phyloP scores from a whole-genome alignment of 2,113 vertebrate species.

The Cygnus atratus region DNA sequence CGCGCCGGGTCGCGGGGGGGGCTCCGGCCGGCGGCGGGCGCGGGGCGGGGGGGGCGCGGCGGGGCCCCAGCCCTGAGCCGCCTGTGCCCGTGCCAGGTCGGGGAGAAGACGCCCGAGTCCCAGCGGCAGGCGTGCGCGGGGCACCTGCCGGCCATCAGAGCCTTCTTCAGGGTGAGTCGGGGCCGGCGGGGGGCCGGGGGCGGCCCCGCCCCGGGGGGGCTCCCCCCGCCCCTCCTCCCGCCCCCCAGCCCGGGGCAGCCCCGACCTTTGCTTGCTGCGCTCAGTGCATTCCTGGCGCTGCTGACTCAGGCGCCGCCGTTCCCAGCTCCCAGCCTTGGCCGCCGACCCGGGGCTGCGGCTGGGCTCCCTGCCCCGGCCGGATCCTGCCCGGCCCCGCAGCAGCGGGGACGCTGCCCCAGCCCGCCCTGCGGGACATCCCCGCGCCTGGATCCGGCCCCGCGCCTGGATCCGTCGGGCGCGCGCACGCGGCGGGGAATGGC shows the following conservation, averaged over 20 bases:
- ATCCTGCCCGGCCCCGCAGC: background rate
- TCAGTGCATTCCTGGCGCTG: constrained; percentile 29
- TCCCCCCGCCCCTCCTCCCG: too few species aligned
- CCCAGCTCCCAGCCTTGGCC: constrained; percentile 35
- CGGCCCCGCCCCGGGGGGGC: background rate
- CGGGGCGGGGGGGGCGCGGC: background rate
- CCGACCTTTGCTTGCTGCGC: constrained; percentile 1
- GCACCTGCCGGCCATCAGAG: constrained; percentile 80
- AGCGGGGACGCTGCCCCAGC: background rate
- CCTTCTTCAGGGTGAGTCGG: constrained; percentile 82
- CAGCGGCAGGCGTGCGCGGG: constrained; percentile 74
- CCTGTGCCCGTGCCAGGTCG: constrained; percentile 68
- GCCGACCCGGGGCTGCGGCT: background rate
- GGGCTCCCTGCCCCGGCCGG: background rate
- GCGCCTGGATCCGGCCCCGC: background rate
- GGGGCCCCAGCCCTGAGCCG: background rate
- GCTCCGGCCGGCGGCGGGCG: too few species aligned
- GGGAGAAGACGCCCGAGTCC: constrained; percentile 77
- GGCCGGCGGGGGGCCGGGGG: background rate
- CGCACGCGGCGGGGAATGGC: background rate
- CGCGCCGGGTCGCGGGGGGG: too few species aligned
- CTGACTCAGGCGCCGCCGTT: constrained; percentile 27
- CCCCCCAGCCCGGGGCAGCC: background rate
- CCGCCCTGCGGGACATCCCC: background rate
- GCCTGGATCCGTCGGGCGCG: background rate